These are phyloP conservation scores for Byasa hedistus DNA, from an alignment of 2,888 invertebrate genomes.

Conservation along the genomic window DNA sequence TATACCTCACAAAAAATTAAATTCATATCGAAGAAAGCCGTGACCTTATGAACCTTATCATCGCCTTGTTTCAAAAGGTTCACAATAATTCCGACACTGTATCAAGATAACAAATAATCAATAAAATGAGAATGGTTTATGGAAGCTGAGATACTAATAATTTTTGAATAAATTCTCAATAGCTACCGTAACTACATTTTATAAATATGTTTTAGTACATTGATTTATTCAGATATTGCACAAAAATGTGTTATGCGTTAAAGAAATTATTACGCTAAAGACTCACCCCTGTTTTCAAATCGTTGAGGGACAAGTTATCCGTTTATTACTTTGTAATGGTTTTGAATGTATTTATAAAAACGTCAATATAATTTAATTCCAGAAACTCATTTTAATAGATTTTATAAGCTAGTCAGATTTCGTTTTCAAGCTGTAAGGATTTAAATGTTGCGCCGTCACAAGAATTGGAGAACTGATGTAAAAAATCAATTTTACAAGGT, in stretches of 20 bases:
- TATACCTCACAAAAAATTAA: background rate
- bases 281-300: constrained; percentile 20
- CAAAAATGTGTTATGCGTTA: background rate
- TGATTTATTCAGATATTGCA: background rate
- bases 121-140: constrained; percentile 3
- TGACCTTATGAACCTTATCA: constrained; percentile 27
- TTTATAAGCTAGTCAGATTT: constrained; percentile 42
- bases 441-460: constrained; percentile 75
- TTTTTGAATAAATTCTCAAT: background rate
- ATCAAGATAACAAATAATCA: constrained; percentile 14
- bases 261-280: background rate
- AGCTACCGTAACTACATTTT: background rate
- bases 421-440: constrained; percentile 44
- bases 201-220: background rate
- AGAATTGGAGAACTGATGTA: constrained; percentile 55
- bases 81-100: background rate
- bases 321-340: background rate
- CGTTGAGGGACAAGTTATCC: background rate
- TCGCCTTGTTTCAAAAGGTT: constrained; percentile 17
- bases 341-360: constrained; percentile 4
- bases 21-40: constrained; percentile 22
- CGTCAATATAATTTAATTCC: background rate
- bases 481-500: constrained; percentile 55
- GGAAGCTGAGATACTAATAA: background rate
- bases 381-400: constrained; percentile 36